Base-by-base conservation (phyloP, 2,113 vertebrate species). In the Cheilinus undulatus region DNA sequence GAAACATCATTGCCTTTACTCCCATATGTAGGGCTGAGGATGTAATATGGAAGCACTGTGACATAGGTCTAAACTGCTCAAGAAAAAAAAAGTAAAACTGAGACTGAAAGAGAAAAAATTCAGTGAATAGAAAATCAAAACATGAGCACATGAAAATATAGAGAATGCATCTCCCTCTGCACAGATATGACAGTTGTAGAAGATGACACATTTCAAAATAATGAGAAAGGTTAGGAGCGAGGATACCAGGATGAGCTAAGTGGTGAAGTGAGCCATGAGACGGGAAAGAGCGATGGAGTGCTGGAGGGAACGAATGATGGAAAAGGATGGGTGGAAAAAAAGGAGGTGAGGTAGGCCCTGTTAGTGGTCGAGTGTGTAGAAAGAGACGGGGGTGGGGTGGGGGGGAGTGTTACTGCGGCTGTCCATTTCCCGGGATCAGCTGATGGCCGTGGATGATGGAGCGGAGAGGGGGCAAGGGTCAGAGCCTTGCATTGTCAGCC, bases 401-500 rank as follows among this genome's bases (percentile, higher is more conserved):
- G 4, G 20, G 45, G 56, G 42, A 34, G 59, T 51, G 60, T 65
- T 36, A 61, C 65, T 76, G 69, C 46, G 58, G 81, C 68, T 77
- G 86, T 78, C 86, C 75, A 68, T 89, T 88, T 87, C 83, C 84
- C 71, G 80, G 74, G 77, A 91, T 92, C 91, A 91, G 90, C 90
- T 92, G 91, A 92, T 89, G 78, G 85, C 72, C 60, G 9, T 7
- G 78, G 80, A 92, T 91, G 90, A 92, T 91, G 88, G 87, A 92
- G 87, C 48, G 42, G 53, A 63, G 78, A 69, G 34, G 82, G 91
- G 87, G 90, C 86, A 90, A 69, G 74, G 91, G 91, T 91, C 87
- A 88, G 50, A 88, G 76, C 82, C 85, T 84, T 88, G 91, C 87
- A 89, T 91, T 92, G 91, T 92, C 88, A 91, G 89, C 87, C 69